Conservation (phyloP, 2,888 invertebrate genomes). For the Netelia inedita region DNA sequence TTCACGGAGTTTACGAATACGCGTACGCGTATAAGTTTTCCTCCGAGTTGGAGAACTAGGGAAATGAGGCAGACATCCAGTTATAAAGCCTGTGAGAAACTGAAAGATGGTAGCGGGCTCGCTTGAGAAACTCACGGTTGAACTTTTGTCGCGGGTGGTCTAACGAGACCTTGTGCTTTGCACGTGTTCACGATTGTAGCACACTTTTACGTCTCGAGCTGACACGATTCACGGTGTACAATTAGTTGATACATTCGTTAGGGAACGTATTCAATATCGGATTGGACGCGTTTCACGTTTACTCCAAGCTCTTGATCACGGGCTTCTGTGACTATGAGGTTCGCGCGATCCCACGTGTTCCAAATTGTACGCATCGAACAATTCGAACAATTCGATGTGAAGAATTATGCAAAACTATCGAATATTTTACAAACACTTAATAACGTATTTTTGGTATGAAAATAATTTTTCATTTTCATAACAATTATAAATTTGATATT, state of each 20-base stretch:
- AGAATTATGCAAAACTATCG: too few species aligned
- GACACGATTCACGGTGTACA: neutral
- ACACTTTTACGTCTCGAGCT: neutral
- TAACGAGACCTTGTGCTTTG: constrained; percentile 73
- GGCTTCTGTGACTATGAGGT: neutral
- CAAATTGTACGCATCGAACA: too few species aligned
- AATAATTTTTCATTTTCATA: too few species aligned
- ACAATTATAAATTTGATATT: too few species aligned
- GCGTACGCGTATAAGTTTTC: constrained; percentile 6
- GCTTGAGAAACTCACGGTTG: constrained; percentile 32
- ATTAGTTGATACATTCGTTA: neutral
- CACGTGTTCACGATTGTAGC: constrained; percentile 70
- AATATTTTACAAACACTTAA: too few species aligned
- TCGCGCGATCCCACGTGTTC: too few species aligned
- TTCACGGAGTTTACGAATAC: constrained; percentile 19
- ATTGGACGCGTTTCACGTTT: neutral
- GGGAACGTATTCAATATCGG: neutral
- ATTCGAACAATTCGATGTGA: too few species aligned
- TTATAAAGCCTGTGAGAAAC: neutral
- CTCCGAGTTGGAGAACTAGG: neutral
- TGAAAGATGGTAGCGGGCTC: neutral
- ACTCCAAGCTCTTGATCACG: neutral
- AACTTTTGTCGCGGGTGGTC: constrained; percentile 23
- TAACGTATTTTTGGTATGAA: too few species aligned
- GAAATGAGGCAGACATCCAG: neutral